These are phyloP conservation scores for Peromyscus californicus DNA, from an alignment of 2,113 vertebrate species.

Conservation along the genomic window DNA sequence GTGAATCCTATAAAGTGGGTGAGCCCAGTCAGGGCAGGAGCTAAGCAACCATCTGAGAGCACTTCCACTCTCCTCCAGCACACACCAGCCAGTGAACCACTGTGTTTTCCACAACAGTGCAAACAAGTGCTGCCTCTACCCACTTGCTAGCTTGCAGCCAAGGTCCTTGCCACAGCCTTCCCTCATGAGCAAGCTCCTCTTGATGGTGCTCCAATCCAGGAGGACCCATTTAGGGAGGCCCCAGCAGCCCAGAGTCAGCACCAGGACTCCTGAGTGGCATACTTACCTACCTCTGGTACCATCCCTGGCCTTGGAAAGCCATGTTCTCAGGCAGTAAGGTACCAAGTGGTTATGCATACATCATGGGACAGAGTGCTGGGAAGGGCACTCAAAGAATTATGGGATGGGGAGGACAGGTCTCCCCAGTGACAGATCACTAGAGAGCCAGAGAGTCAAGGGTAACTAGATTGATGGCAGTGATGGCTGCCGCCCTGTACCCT, in stretches of 20 bases:
- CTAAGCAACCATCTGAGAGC: too few relatives aligned
- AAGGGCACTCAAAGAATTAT: background rate
- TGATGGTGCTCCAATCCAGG: background rate
- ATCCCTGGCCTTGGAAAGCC: background rate
- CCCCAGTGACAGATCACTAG: too few relatives aligned
- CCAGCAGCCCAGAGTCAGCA: background rate
- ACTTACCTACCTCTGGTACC: background rate
- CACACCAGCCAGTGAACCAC: background rate
- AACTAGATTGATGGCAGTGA: fast-evolving
- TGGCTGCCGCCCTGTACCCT: fast-evolving
- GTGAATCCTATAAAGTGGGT: background rate
- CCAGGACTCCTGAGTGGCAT: background rate
- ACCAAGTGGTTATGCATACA: background rate
- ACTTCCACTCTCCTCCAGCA: too few relatives aligned
- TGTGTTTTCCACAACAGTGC: background rate
- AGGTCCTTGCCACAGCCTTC: background rate
- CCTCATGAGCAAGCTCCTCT: background rate
- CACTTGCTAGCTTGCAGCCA: background rate
- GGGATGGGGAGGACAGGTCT: background rate
- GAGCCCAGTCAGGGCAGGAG: background rate
- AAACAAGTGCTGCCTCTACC: background rate
- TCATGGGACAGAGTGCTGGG: background rate
- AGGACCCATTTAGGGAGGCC: background rate
- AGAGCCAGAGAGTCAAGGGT: background rate
- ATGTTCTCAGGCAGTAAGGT: background rate